phyloP scores from a whole-genome alignment of 2,113 vertebrate species.

The Damaliscus lunatus region DNA sequence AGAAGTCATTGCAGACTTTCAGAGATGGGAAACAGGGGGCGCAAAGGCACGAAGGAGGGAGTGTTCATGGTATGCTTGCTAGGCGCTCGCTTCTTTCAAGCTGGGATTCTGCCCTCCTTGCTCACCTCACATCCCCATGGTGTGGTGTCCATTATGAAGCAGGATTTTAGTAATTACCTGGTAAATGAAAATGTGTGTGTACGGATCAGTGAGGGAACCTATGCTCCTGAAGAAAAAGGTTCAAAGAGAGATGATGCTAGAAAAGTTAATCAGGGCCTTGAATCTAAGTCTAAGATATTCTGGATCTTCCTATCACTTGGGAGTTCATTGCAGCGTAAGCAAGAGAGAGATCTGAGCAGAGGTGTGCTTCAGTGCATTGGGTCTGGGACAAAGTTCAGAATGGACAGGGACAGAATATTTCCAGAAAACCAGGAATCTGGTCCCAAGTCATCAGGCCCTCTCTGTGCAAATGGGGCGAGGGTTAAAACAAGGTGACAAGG shows the following conservation, averaged over 20 bases:
- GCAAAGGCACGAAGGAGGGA: not conserved
- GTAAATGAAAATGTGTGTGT: not conserved
- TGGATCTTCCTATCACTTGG: not conserved
- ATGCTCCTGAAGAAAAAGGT: not conserved
- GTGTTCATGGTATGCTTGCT: not conserved
- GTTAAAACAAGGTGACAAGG: not conserved
- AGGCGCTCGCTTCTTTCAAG: not conserved
- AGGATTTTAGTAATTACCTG: not conserved
- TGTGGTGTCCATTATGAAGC: not conserved
- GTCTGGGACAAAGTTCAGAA: not conserved
- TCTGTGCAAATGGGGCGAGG: not conserved
- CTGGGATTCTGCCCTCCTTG: not conserved
- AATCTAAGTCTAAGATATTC: not conserved
- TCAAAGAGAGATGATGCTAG: not conserved
- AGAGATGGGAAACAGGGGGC: not conserved
- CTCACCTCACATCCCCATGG: not conserved
- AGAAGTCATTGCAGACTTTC: not conserved
- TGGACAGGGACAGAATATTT: not conserved
- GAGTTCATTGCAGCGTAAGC: not conserved
- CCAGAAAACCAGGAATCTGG: not conserved
- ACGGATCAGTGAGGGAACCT: not conserved
- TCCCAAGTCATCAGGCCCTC: not conserved
- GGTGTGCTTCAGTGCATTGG: too few species aligned
- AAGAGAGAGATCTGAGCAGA: not conserved
- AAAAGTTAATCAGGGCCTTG: not conserved